Conservation (phyloP, 1,140 invertebrate species). For the Arctopsyche grandis region DNA sequence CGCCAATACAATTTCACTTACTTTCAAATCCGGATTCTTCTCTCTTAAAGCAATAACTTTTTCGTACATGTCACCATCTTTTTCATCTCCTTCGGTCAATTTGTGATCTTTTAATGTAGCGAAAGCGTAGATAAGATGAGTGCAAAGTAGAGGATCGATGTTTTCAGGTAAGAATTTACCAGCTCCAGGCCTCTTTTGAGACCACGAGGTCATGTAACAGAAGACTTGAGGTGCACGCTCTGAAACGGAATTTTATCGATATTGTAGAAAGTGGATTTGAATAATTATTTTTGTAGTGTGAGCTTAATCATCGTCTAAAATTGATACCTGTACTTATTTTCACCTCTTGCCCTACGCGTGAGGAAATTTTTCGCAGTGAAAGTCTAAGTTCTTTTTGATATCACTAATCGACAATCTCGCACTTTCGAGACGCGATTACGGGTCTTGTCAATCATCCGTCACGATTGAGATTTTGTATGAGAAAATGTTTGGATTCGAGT, state of each 20-base stretch:
- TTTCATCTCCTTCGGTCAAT: conserved; percentile 79
- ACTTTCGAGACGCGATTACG: no score
- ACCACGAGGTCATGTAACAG: conserved; percentile 96
- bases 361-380: not conserved
- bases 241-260: conserved; percentile 57
- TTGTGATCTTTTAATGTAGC: conserved; percentile 88
- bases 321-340: not conserved
- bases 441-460: no score
- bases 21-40: conserved; percentile 90
- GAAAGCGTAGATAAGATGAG: conserved; percentile 93
- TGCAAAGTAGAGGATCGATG: conserved; percentile 88
- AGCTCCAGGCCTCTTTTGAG: conserved; percentile 84
- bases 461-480: not conserved
- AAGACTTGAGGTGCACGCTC: conserved; percentile 85
- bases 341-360: not conserved
- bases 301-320: no score
- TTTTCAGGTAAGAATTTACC: conserved; percentile 90
- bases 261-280: not conserved
- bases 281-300: no score
- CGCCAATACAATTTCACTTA: conserved; percentile 55
- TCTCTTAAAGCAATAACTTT: conserved; percentile 85
- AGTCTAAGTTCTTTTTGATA: not conserved
- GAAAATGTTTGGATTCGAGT: not conserved
- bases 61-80: conserved; percentile 86
- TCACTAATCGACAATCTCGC: no score